Conservation (phyloP, 2,888 invertebrate genomes). For the Andrena hattorfiana region DNA sequence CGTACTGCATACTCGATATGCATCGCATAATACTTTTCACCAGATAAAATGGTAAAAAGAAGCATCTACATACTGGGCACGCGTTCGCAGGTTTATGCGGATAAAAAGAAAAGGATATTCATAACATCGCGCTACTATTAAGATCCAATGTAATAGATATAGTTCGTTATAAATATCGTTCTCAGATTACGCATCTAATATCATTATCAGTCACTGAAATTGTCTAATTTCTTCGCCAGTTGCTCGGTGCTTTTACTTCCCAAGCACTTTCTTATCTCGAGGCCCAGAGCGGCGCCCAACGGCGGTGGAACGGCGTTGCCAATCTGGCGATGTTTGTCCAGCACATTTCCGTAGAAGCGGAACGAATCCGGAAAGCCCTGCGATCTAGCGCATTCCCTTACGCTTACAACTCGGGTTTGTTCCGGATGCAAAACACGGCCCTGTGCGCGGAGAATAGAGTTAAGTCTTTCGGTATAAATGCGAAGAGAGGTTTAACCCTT, state of each 20-base stretch:
- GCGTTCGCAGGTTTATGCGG: constrained; percentile 30
- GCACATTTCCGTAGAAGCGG: constrained; percentile 90
- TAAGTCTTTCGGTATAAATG: background rate
- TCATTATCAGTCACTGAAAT: constrained; percentile 20
- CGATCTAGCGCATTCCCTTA: constrained; percentile 94
- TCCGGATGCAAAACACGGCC: constrained; percentile 94
- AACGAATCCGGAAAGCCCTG: constrained; percentile 94
- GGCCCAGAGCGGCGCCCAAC: constrained; percentile 91
- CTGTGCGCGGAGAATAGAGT: constrained; percentile 72
- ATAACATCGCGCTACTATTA: constrained; percentile 25
- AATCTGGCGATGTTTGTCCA: constrained; percentile 93
- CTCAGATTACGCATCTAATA: background rate
- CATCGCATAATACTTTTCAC: constrained; percentile 48
- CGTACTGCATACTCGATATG: constrained; percentile 27
- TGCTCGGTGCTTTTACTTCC: background rate
- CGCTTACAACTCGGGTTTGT: constrained; percentile 92
- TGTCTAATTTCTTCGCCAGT: constrained; percentile 14
- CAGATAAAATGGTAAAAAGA: constrained; percentile 35
- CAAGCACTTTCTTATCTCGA: constrained; percentile 87
- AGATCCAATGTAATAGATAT: constrained; percentile 16
- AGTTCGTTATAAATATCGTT: constrained; percentile 19
- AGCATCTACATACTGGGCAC: constrained; percentile 44
- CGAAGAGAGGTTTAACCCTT: background rate
- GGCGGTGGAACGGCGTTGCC: constrained; percentile 96
- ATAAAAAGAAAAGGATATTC: constrained; percentile 23